phyloP scores from a whole-genome alignment of 2,113 vertebrate species.

The Marcusenius ussheri region DNA sequence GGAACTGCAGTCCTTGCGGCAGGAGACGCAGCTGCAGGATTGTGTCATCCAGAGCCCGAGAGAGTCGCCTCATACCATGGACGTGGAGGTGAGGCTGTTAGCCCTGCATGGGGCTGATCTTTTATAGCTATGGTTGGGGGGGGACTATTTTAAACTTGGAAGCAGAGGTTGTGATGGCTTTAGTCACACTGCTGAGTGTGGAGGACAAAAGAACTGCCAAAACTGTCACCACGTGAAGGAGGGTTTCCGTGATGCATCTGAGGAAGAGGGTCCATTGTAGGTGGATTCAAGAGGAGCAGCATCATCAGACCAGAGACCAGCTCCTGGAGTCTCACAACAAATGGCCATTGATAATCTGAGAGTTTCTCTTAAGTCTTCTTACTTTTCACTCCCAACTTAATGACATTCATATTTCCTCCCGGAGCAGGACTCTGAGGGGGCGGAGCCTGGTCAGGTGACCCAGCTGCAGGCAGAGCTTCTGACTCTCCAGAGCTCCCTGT shows the following conservation, averaged over 20 bases:
- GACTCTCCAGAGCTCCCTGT: conserved; percentile 72
- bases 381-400: not conserved
- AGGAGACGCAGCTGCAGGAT: conserved; percentile 73
- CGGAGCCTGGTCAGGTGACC: not conserved
- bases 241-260: not conserved
- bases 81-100: conserved; percentile 67
- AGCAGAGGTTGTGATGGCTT: not conserved
- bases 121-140: not conserved
- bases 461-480: conserved; percentile 62
- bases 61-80: conserved; percentile 73
- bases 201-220: not conserved
- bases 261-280: not conserved
- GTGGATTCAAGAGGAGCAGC: not conserved
- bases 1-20: conserved; percentile 72
- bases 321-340: not conserved
- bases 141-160: not conserved
- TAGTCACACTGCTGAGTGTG: not conserved
- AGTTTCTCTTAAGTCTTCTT: not conserved
- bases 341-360: not conserved
- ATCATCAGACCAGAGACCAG: not conserved
- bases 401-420: not conserved
- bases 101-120: not conserved
- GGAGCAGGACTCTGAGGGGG: not conserved
- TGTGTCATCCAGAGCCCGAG: conserved; percentile 74
- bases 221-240: not conserved